Percentiles rank a stretch among this genome's conserved stretches.
These are phyloP conservation scores for Eupithecia subfuscata DNA, from an alignment of 2,888 invertebrate species.

Conservation along the genomic window DNA sequence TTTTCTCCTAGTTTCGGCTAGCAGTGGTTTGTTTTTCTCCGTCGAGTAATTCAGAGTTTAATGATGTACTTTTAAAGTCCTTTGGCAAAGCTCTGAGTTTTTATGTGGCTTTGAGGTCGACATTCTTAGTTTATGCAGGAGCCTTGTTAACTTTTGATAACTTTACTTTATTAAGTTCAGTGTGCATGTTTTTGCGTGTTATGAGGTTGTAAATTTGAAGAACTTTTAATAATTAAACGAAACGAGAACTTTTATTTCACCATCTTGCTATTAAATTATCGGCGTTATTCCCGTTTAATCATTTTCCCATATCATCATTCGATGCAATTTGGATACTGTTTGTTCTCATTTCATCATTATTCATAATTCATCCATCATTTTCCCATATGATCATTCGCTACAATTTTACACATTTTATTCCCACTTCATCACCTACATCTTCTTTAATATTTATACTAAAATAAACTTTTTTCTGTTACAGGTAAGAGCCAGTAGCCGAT, in stretches of 20 bases:
- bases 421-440: background rate
- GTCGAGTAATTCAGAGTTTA: background rate
- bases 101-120: background rate
- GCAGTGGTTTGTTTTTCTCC: background rate
- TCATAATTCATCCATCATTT: background rate
- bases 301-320: background rate
- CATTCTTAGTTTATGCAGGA: background rate
- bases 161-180: background rate
- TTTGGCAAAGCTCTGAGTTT: slow-evolving; percentile 16
- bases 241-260: background rate
- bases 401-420: background rate
- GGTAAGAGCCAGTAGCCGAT: slow-evolving; percentile 68
- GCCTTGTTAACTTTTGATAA: background rate
- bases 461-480: slow-evolving; percentile 53
- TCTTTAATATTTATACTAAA: slow-evolving; percentile 16
- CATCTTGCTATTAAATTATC: background rate
- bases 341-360: background rate
- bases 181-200: background rate
- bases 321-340: background rate
- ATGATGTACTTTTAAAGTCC: slow-evolving; percentile 21
- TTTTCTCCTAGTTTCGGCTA: background rate
- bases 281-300: background rate
- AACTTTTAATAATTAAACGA: background rate
- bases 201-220: background rate
- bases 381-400: background rate